These are phyloP conservation scores for Urechis unicinctus DNA, from an alignment of 2,888 invertebrate species.

Conservation along the genomic window DNA sequence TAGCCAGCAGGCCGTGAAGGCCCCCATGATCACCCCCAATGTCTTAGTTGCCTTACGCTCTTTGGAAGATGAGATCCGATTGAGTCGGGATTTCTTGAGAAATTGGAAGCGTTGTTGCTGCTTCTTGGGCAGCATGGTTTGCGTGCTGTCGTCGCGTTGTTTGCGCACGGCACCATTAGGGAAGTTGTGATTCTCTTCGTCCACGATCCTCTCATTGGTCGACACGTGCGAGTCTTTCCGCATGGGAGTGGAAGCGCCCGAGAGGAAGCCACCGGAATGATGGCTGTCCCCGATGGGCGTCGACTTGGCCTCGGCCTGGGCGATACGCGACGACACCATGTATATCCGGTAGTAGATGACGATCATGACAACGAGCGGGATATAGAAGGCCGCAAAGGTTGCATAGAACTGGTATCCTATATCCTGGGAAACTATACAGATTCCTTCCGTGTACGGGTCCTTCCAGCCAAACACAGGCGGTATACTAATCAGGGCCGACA, in stretches of 20 bases:
- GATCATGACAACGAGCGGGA: slow-evolving; percentile 92
- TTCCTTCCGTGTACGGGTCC: slow-evolving; percentile 26
- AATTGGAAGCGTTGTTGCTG: slow-evolving; percentile 7
- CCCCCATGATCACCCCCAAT: slow-evolving; percentile 91
- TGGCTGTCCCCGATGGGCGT: slow-evolving; percentile 18
- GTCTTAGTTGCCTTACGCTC: slow-evolving; percentile 95
- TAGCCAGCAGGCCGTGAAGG: slow-evolving; percentile 87
- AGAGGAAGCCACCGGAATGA: background rate
- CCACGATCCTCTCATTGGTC: background rate
- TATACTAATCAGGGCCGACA: slow-evolving; percentile 86
- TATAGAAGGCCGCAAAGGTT: slow-evolving; percentile 75
- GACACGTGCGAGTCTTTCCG: slow-evolving; percentile 7
- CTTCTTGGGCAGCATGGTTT: slow-evolving; percentile 16
- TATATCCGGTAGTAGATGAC: slow-evolving; percentile 89
- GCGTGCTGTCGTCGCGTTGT: slow-evolving; percentile 10
- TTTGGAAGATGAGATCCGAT: slow-evolving; percentile 20
- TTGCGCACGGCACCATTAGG: slow-evolving; percentile 13
- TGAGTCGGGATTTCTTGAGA: slow-evolving; percentile 12
- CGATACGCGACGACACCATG: slow-evolving; percentile 29
- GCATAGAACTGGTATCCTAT: slow-evolving; percentile 97
- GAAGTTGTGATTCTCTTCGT: slow-evolving; percentile 20
- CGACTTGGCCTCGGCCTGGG: slow-evolving; percentile 38
- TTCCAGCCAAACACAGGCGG: slow-evolving; percentile 62
- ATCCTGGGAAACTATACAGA: slow-evolving; percentile 84
- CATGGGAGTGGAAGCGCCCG: slow-evolving; percentile 6